phyloP scores from a whole-genome alignment of 2,113 vertebrate species.

The Nerophis lumbriciformis region DNA sequence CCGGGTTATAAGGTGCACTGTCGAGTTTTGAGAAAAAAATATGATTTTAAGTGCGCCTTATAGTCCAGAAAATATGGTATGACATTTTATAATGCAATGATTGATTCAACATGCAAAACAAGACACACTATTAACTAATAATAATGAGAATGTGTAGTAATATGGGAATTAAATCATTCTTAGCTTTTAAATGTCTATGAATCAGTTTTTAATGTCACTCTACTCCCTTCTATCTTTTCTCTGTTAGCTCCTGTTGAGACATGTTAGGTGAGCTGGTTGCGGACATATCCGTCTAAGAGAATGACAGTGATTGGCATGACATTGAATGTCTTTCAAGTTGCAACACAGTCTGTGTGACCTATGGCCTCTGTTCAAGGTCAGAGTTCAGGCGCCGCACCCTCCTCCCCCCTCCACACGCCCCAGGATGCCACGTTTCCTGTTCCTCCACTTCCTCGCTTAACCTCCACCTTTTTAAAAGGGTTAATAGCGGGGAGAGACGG shows the following conservation, averaged over 20 bases:
- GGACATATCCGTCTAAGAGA: slow-evolving; percentile 36
- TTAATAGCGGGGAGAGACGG: no score
- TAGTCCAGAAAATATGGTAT: no score
- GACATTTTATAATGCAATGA: no score
- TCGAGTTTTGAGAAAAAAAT: no score
- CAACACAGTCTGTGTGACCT: slow-evolving; percentile 44
- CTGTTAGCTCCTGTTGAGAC: slow-evolving; percentile 32
- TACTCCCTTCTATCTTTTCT: slow-evolving; percentile 12
- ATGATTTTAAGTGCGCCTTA: no score
- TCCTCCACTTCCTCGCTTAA: slow-evolving; percentile 32
- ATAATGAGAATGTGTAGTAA: no score
- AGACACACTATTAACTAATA: no score
- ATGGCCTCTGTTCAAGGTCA: slow-evolving; percentile 37
- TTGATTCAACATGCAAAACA: no score
- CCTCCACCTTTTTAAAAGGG: slow-evolving; percentile 1
- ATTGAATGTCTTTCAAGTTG: slow-evolving; percentile 23
- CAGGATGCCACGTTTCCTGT: slow-evolving; percentile 46
- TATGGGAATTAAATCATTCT: no score
- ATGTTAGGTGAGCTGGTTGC: slow-evolving; percentile 30
- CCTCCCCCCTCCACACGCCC: slow-evolving; percentile 17
- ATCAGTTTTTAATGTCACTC: no score
- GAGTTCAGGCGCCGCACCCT: slow-evolving; percentile 42
- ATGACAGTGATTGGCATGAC: slow-evolving; percentile 47
- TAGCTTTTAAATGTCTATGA: no score
- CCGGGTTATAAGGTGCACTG: no score